A percentile compares a stretch with the other conserved stretches of the same genome.
phyloP scores from a whole-genome alignment of 2,113 vertebrate species.

The Hyperopisus bebe region DNA sequence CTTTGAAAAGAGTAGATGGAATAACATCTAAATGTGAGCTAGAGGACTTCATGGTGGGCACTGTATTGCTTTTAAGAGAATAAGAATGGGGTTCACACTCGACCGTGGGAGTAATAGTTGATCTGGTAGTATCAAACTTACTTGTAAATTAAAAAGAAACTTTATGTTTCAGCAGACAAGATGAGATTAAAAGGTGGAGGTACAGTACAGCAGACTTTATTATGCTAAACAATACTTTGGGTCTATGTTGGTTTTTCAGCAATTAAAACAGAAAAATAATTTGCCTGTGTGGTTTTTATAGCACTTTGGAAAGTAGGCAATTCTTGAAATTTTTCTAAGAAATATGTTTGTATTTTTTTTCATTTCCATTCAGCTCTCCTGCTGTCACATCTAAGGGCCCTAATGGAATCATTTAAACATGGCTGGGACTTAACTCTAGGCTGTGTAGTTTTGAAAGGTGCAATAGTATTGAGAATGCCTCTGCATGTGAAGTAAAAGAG shows the following conservation, averaged over 20 bases:
- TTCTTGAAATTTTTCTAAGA: background rate
- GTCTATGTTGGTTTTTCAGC: background rate
- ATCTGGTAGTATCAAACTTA: too few relatives aligned
- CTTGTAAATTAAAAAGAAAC: background rate
- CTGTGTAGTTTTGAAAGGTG: background rate
- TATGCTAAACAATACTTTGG: background rate
- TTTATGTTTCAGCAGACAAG: background rate
- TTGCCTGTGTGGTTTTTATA: background rate
- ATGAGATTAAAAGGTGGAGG: background rate
- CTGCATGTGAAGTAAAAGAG: background rate
- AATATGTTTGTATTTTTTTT: background rate
- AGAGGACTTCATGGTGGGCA: background rate
- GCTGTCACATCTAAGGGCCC: background rate
- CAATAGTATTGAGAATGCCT: background rate
- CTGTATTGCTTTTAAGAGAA: background rate
- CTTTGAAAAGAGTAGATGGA: background rate
- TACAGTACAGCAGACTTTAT: background rate
- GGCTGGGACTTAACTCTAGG: background rate
- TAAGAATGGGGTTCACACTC: too few relatives aligned
- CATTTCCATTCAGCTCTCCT: background rate
- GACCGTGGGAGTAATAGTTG: background rate
- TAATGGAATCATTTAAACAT: background rate
- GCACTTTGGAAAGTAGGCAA: background rate
- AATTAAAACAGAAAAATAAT: background rate
- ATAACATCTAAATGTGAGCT: background rate